phyloP scores from a whole-genome alignment of 2,888 invertebrate genomes.

The Netelia fuscicornis region DNA sequence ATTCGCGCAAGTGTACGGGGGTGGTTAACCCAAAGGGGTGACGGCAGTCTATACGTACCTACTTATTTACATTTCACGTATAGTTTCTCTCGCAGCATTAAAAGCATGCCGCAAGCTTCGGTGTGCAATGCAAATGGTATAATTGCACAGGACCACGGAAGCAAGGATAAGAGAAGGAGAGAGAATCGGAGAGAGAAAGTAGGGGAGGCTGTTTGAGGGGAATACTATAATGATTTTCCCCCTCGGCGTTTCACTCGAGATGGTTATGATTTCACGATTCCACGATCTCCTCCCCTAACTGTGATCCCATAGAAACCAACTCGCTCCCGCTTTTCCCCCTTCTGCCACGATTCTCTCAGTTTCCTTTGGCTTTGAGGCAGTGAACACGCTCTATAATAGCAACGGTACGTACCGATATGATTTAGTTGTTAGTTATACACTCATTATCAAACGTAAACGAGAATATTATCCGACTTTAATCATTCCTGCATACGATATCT shows the following conservation, averaged over 20 bases:
- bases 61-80: slow-evolving; percentile 20
- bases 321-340: background rate
- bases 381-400: background rate
- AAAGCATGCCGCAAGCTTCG: slow-evolving; percentile 61
- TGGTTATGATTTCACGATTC: slow-evolving; percentile 75
- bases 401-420: background rate
- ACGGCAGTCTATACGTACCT: slow-evolving; percentile 45
- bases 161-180: background rate
- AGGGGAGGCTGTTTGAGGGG: slow-evolving; percentile 6
- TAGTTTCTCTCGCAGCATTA: slow-evolving; percentile 40
- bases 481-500: too few species aligned
- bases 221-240: slow-evolving; percentile 53
- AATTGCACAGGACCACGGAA: slow-evolving; percentile 75
- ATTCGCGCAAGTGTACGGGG: too few species aligned
- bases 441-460: too few species aligned
- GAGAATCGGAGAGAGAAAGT: background rate
- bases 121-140: slow-evolving; percentile 77
- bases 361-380: background rate
- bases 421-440: background rate
- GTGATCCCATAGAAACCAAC: slow-evolving; percentile 7
- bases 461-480: too few species aligned
- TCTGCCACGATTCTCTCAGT: slow-evolving; percentile 1
- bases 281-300: slow-evolving; percentile 53
- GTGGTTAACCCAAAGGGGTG: slow-evolving; percentile 43
- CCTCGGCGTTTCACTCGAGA: slow-evolving; percentile 69